Percentiles rank a stretch among this genome's conserved stretches.
phyloP scores from a whole-genome alignment of 2,888 invertebrate genomes.

The Spicauda simplicius region DNA sequence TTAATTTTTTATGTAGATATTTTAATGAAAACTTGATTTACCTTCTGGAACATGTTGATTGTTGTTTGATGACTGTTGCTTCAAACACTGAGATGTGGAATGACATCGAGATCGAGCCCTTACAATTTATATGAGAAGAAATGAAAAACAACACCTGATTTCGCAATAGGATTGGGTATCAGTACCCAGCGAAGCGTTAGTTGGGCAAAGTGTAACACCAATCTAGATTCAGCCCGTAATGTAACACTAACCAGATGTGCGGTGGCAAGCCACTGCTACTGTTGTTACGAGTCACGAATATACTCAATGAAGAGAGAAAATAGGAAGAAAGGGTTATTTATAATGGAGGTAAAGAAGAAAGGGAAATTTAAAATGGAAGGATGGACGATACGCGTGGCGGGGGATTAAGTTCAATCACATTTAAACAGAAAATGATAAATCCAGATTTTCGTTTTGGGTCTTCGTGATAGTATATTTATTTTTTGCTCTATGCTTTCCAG shows the following conservation, averaged over 20 bases:
- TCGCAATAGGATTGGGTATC: conserved; percentile 66
- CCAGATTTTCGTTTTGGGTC: too few species aligned
- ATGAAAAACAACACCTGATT: conserved; percentile 73
- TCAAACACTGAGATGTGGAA: conserved; percentile 48
- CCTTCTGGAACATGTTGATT: conserved; percentile 47
- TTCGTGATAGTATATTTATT: too few species aligned
- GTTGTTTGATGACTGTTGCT: conserved; percentile 42
- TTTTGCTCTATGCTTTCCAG: too few species aligned
- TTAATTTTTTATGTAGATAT: too few species aligned
- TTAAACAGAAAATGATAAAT: too few species aligned
- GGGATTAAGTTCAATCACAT: too few species aligned
- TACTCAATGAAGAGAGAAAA: not conserved
- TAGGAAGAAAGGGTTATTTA: not conserved
- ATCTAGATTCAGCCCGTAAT: conserved; percentile 45
- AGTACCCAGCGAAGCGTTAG: conserved; percentile 63
- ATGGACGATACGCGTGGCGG: too few species aligned
- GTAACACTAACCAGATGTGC: conserved; percentile 39
- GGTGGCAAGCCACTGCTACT: conserved; percentile 29
- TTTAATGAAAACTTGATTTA: conserved; percentile 26
- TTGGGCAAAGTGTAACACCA: conserved; percentile 42
- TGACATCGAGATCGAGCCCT: conserved; percentile 54
- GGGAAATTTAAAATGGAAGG: not conserved
- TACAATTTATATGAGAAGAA: conserved; percentile 73
- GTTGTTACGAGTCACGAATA: conserved; percentile 4
- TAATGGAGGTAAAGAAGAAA: not conserved